phyloP scores from a whole-genome alignment of 2,113 vertebrate species.

The Pogona vitticeps region DNA sequence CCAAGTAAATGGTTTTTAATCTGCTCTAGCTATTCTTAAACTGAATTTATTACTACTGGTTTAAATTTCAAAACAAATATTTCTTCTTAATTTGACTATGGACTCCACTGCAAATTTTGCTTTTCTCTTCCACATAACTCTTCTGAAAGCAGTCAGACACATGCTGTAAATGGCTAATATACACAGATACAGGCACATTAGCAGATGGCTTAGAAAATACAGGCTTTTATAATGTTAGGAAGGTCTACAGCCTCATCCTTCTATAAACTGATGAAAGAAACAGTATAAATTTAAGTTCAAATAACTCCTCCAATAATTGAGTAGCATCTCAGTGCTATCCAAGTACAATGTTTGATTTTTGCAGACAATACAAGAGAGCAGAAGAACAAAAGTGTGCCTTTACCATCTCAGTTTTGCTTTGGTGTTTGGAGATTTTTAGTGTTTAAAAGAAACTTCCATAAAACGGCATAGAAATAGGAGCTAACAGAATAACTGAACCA shows the following conservation, averaged over 20 bases:
- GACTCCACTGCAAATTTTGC: neutral
- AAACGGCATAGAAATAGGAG: slow-evolving; percentile 8
- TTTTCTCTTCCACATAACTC: neutral
- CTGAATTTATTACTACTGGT: neutral
- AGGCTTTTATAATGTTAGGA: neutral
- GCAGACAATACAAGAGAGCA: neutral
- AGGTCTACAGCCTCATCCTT: neutral
- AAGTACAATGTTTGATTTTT: neutral
- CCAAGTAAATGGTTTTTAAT: neutral
- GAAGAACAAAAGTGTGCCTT: neutral
- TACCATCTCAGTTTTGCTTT: neutral
- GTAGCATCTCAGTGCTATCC: neutral
- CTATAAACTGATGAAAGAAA: neutral
- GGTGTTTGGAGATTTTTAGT: neutral
- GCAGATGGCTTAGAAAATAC: neutral
- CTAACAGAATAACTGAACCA: slow-evolving; percentile 21
- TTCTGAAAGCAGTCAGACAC: neutral
- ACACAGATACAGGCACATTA: too few species aligned
- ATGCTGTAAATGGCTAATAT: neutral
- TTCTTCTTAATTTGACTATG: neutral
- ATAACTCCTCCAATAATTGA: neutral
- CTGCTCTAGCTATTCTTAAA: neutral
- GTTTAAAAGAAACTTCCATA: slow-evolving; percentile 11
- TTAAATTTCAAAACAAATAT: neutral
- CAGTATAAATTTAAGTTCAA: neutral